Conservation (phyloP, 2,888 invertebrate species). For the Mechanitis mazaeus region DNA sequence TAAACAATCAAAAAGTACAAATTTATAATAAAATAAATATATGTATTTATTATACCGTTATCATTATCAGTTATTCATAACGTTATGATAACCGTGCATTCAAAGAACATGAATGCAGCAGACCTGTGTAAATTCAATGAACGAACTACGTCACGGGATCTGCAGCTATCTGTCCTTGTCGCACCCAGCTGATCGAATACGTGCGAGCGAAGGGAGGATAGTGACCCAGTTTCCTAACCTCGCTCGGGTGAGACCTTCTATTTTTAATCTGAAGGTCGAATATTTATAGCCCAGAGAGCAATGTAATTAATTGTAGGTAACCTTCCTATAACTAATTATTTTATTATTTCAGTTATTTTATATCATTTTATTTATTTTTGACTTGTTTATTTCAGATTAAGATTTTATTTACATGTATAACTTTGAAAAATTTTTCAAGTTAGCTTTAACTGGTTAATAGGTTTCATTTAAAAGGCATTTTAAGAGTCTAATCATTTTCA, state of each 20-base stretch:
- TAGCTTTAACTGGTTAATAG: too few relatives aligned
- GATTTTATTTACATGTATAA: too few relatives aligned
- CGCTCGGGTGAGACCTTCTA: constrained; percentile 71
- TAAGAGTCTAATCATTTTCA: too few relatives aligned
- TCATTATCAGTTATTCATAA: too few relatives aligned
- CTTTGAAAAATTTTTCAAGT: too few relatives aligned
- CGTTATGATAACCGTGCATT: too few relatives aligned
- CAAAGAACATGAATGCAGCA: too few relatives aligned
- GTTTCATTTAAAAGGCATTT: too few relatives aligned
- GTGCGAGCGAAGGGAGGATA: constrained; percentile 47
- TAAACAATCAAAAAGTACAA: too few relatives aligned
- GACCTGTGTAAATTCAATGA: constrained; percentile 49
- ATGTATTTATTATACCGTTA: too few relatives aligned
- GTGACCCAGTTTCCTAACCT: constrained; percentile 74
- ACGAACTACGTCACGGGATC: constrained; percentile 66
- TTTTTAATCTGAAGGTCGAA: constrained; percentile 76
- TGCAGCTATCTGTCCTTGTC: constrained; percentile 53
- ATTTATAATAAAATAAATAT: too few relatives aligned
- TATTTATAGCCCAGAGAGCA: constrained; percentile 64
- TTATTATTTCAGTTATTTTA: constrained; percentile 1
- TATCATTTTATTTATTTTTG: background rate
- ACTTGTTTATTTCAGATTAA: background rate
- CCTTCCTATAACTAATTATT: constrained; percentile 31
- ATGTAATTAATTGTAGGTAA: constrained; percentile 37
- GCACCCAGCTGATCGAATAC: constrained; percentile 21